Base-by-base conservation (phyloP, 2,797 vertebrate genomes). In the Enteromius thamalakanensis region DNA sequence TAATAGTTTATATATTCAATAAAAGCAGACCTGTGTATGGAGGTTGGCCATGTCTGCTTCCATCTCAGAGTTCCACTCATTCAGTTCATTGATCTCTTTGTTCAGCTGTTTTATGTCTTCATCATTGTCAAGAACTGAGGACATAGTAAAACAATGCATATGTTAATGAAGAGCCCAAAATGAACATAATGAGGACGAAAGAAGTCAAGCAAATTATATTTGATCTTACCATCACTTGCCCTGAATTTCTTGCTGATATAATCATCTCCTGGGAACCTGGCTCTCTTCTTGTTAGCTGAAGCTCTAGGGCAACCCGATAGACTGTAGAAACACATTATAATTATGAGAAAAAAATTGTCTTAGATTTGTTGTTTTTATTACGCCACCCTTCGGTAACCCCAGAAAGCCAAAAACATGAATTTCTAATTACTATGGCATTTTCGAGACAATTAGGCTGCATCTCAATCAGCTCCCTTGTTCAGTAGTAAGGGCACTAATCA, bases 81-180 rank as follows among this genome's bases (percentile, higher is more conserved):
- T 98, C 86, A 99, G 94, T 37, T 99, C 98, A 1, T 93, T 97
- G 88, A 99, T 99, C 92, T 99, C 98, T 91, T 97, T 96, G 93
- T 99, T 98, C 87, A 99, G 95, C 91, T 99, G 98, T 90, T 98
- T 98, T 89, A 99, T 99, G 89, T 99, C 98, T 90, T 99, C 98
- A 7, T 99, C 97, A 0, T 97, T 99, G 90, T 99, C 98, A 88
- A 99, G 93, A 88, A 98, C 98, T 99, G 88, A 79, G 40, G 47
- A 47, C 6, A 74, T 29, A 40, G 34, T 51, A 74, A 58, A 69
- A 69, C 34, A 67, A 3, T 45, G 45, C 9, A 40, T 72, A 49
- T 71, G 17, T 78, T 58, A 79, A 83, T 49, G 65, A 64, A 62
- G 26, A 55, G 49, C 1, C 26, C 23, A 80, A 62, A 58, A 80